phyloP scores from a whole-genome alignment of 2,113 vertebrate genomes.

The Puffinus mauretanicus region DNA sequence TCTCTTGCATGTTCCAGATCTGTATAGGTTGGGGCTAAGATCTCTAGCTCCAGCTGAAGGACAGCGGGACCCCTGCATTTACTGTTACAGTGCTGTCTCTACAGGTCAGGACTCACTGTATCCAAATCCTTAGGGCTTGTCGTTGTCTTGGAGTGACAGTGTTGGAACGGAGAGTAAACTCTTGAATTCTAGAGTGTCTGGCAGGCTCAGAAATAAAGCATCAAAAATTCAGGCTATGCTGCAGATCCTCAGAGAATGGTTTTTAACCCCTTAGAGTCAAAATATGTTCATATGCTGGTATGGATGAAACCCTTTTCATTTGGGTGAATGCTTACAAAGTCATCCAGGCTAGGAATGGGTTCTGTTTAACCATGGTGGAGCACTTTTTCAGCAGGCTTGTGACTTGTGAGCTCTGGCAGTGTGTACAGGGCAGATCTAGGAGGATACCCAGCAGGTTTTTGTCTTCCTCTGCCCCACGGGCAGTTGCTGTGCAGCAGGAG shows the following conservation, averaged over 20 bases:
- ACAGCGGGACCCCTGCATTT: not conserved
- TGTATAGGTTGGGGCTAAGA: not conserved
- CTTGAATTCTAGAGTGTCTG: not conserved
- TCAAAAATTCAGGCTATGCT: not conserved
- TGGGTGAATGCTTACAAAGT: not conserved
- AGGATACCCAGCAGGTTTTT: not conserved
- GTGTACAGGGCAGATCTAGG: not conserved
- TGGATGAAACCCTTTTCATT: not conserved
- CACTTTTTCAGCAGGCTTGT: not conserved
- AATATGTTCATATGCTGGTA: fast-evolving
- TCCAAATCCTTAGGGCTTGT: not conserved
- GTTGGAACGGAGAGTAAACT: not conserved
- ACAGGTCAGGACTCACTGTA: not conserved
- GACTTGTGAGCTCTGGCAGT: not conserved
- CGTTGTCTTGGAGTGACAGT: not conserved
- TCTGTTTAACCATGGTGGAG: not conserved
- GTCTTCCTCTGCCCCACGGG: not conserved
- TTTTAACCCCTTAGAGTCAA: not conserved
- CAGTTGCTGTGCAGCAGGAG: not conserved
- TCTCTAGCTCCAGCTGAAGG: not conserved
- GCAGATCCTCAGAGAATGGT: not conserved
- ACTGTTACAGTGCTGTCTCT: not conserved
- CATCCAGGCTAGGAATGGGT: not conserved
- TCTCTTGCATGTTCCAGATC: not conserved
- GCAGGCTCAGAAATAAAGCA: not conserved